phyloP scores from a whole-genome alignment of 23 tunicate genomes.

The Aplidium turbinatum region DNA sequence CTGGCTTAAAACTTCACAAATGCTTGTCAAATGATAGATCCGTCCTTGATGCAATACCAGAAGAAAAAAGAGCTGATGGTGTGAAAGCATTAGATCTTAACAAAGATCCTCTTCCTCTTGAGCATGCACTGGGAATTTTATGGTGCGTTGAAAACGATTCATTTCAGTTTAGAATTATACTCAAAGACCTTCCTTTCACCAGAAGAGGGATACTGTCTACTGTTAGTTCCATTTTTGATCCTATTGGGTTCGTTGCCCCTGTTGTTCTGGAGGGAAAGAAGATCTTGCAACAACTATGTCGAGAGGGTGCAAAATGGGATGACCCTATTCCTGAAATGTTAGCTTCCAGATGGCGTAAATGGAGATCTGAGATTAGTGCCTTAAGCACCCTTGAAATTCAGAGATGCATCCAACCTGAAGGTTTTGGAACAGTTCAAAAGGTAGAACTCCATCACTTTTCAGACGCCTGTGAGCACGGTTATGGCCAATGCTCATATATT shows the following conservation, averaged over 20 bases:
- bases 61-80: too few relatives aligned
- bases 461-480: constrained; percentile 23
- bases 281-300: constrained; percentile 16
- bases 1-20: too few relatives aligned
- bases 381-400: constrained; percentile 17
- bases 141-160: constrained; percentile 29
- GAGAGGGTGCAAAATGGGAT: constrained; percentile 1
- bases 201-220: constrained; percentile 23
- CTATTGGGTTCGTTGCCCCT: constrained; percentile 26
- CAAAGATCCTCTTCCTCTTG: constrained; percentile 13
- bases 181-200: constrained; percentile 8
- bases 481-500: constrained; percentile 36
- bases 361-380: background rate
- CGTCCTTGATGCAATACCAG: too few relatives aligned
- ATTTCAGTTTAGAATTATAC: constrained; percentile 1
- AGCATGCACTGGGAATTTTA: constrained; percentile 8
- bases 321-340: constrained; percentile 7
- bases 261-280: constrained; percentile 9
- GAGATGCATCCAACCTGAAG: constrained; percentile 18
- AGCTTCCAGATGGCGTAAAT: constrained; percentile 9
- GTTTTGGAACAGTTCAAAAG: constrained; percentile 9
- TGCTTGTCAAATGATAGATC: too few relatives aligned
- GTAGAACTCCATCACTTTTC: constrained; percentile 28
- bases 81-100: constrained; percentile 4
- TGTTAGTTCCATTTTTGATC: constrained; percentile 25